Evolutionary conservation across 2,797 vertebrate species (phyloP), one percentile per base, ranked within the genome.

Genomic region (Apodemus agrarius): DNA sequence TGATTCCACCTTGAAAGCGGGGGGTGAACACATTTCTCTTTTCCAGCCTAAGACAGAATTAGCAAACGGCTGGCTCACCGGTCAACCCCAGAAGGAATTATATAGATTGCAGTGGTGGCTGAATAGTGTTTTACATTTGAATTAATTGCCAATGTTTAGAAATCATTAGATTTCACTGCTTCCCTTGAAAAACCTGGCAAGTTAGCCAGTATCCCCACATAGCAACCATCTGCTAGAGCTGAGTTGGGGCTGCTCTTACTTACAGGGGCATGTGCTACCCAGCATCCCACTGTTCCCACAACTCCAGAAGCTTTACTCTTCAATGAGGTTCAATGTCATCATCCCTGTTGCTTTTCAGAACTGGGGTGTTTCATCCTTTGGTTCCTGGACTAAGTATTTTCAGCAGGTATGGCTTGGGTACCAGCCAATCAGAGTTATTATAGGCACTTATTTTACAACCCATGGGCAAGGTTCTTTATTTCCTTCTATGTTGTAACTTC

Each of bases 131-230:
- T 89, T 95, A 97, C 95, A 97, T 96, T 97, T 93, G 92, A 96
- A 95, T 97, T 93, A 96, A 97, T 96, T 93, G 95, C 46, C 94
- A 91, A 96, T 96, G 96, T 96, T 97, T 97, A 97, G 96, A 97
- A 96, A 94, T 97, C 90, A 92, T 95, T 97, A 94, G 94, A 91
- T 95, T 96, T 95, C 90, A 93, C 92, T 63, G 95, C 93, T 97
- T 97, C 94, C 89, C 83, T 92, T 67, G 74, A 90, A 80, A 96
- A 95, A 87, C 69, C 97, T 97, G 95, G 94, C 96, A 95, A 82
- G 69, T 61, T 6, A n/a, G 78, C 40, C 82, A 65, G 59, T 4
- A 0, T 87, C 80, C 93, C 94, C 92, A 93, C 92, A 69, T 61
- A 76, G 93, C 29, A 0, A 63, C 95, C 96, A 96, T 95, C 95